Evolutionary conservation across 2,113 vertebrate species (phyloP).

Genomic region (Peucedramus taeniatus): DNA sequence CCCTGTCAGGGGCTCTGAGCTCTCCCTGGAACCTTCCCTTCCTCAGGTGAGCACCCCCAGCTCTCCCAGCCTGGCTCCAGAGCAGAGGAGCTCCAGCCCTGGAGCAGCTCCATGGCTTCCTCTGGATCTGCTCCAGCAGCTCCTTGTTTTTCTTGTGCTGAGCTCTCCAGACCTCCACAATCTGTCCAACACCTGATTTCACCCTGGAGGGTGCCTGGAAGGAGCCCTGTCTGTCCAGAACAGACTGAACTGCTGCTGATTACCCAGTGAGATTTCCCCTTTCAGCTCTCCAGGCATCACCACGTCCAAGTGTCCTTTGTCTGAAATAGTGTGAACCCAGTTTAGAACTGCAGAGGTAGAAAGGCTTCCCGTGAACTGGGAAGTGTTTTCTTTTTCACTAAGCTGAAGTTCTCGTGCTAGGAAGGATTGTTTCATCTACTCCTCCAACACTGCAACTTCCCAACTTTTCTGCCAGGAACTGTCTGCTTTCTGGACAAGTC

Average conservation of each 20-base stretch:
- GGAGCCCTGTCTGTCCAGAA: not conserved
- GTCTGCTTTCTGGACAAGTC: not conserved
- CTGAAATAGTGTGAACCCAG: not conserved
- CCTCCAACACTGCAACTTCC: not conserved
- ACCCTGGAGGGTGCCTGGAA: accelerated
- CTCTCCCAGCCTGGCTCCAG: not conserved
- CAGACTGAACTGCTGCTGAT: not conserved
- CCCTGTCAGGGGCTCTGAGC: not conserved
- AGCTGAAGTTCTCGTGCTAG: not conserved
- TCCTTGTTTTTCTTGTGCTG: not conserved
- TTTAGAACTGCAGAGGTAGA: not conserved
- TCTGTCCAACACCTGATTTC: not conserved
- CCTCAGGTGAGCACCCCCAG: accelerated
- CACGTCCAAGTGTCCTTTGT: not conserved
- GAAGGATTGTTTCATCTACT: not conserved
- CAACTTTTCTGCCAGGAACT: not conserved
- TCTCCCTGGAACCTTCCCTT: not conserved
- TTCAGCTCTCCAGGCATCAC: too few species aligned
- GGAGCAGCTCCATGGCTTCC: not conserved
- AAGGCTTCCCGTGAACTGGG: not conserved
- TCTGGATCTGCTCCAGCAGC: not conserved
- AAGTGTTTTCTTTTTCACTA: not conserved
- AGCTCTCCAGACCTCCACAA: not conserved
- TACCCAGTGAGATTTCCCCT: too few species aligned
- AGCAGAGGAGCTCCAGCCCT: not conserved